These are phyloP conservation scores for Teleopsis dalmanni DNA, from an alignment of 1,140 invertebrate genomes.

Conservation along the genomic window DNA sequence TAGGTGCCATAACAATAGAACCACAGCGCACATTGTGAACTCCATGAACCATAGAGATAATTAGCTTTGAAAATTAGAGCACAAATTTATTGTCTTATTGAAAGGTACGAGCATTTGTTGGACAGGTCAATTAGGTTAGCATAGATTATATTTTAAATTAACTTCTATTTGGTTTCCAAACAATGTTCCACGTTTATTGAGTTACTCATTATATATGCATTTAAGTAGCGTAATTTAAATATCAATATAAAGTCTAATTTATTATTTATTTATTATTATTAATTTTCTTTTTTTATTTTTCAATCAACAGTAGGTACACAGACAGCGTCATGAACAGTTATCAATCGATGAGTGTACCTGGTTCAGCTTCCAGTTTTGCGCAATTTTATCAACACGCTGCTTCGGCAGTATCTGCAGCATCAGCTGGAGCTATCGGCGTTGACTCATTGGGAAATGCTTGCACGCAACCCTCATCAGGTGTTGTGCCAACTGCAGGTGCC, in stretches of 20 bases:
- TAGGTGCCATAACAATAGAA: too few relatives aligned
- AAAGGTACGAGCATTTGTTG: too few relatives aligned
- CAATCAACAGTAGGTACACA: constrained; percentile 28
- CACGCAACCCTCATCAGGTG: constrained; percentile 53
- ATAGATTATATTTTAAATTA: too few relatives aligned
- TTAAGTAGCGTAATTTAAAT: too few relatives aligned
- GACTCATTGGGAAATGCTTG: constrained; percentile 44
- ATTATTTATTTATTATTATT: constrained; percentile 17
- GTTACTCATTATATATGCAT: too few relatives aligned
- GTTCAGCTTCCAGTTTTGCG: constrained; percentile 52
- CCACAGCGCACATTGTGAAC: too few relatives aligned
- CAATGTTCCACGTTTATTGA: too few relatives aligned
- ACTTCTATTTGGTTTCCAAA: too few relatives aligned
- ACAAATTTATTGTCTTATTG: too few relatives aligned
- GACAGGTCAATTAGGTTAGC: too few relatives aligned
- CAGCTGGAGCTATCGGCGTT: constrained; percentile 47
- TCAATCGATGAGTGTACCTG: constrained; percentile 44
- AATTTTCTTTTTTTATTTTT: constrained; percentile 1
- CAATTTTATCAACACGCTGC: constrained; percentile 77
- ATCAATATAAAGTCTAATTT: neutral
- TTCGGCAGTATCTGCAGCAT: constrained; percentile 50
- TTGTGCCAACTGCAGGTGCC: constrained; percentile 48
- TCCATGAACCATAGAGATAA: too few relatives aligned
- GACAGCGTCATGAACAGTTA: constrained; percentile 45
- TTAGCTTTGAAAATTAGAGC: too few relatives aligned